These are phyloP conservation scores for Megaleporinus macrocephalus DNA, from an alignment of 2,113 vertebrate species.

Conservation along the genomic window DNA sequence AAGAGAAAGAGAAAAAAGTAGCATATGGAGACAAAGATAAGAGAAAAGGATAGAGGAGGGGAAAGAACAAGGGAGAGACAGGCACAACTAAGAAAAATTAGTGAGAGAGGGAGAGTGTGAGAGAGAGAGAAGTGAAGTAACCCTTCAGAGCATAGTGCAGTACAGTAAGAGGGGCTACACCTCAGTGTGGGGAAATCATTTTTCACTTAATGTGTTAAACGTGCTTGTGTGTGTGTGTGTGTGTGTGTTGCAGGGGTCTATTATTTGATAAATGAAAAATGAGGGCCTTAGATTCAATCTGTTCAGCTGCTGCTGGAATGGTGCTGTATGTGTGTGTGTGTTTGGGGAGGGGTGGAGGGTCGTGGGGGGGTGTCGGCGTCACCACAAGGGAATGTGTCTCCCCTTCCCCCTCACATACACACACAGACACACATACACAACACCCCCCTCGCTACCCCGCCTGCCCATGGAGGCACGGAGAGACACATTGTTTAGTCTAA, in stretches of 20 bases:
- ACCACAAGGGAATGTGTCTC: slow-evolving; percentile 57
- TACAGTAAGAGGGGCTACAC: slow-evolving; percentile 7
- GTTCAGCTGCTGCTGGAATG: slow-evolving; percentile 42
- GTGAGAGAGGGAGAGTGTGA: background rate
- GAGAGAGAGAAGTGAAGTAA: background rate
- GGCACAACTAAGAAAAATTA: no score
- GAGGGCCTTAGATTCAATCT: slow-evolving; percentile 41
- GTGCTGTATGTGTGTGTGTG: slow-evolving; percentile 2
- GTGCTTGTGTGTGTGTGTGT: slow-evolving; percentile 11
- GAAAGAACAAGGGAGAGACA: no score
- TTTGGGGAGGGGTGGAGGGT: background rate
- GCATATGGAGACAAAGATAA: background rate
- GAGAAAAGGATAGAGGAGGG: no score
- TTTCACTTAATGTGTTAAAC: slow-evolving; percentile 56
- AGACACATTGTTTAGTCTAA: slow-evolving; percentile 66
- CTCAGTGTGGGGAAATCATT: slow-evolving; percentile 50
- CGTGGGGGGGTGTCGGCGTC: slow-evolving; percentile 47
- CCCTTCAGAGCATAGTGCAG: slow-evolving; percentile 7
- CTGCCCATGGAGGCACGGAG: slow-evolving; percentile 53
- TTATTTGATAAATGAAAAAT: background rate
- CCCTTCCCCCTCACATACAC: slow-evolving; percentile 29
- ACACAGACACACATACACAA: background rate
- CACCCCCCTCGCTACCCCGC: background rate
- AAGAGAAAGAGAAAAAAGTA: no score
- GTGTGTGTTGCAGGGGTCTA: slow-evolving; percentile 8